phyloP scores from a whole-genome alignment of 2,113 vertebrate genomes.

The Trichomycterus rosablanca region DNA sequence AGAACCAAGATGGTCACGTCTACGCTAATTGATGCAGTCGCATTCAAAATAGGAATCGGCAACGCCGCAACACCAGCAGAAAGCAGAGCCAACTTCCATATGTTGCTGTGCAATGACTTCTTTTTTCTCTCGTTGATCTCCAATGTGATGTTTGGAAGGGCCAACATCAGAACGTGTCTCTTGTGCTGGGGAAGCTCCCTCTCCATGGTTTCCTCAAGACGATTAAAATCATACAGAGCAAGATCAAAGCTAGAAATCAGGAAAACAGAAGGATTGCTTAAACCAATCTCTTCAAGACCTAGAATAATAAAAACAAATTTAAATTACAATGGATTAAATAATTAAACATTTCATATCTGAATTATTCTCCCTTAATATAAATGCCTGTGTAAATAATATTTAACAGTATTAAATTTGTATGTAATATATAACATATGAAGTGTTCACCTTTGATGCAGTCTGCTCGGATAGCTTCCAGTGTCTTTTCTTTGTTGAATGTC shows the following conservation, averaged over 20 bases:
- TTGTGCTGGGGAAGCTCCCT: conserved; percentile 49
- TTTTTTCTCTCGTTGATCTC: conserved; percentile 59
- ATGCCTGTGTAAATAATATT: too few species aligned
- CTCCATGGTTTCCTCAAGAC: conserved; percentile 45
- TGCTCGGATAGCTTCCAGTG: conserved; percentile 27
- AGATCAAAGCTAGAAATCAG: conserved; percentile 43
- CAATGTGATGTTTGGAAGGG: conserved; percentile 56
- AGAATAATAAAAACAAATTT: not conserved
- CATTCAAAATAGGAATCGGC: conserved; percentile 50
- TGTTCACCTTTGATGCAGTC: conserved; percentile 43
- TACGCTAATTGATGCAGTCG: conserved; percentile 45
- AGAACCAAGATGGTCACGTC: conserved; percentile 53
- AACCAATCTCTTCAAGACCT: conserved; percentile 35
- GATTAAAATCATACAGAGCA: conserved; percentile 40
- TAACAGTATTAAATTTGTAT: too few species aligned
- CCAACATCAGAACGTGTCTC: conserved; percentile 38
- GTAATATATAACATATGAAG: too few species aligned
- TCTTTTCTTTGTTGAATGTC: conserved; percentile 29
- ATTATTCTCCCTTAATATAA: too few species aligned
- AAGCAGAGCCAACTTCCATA: conserved; percentile 55
- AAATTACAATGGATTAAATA: too few species aligned
- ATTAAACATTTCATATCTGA: too few species aligned
- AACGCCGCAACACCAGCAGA: conserved; percentile 53
- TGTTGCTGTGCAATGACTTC: conserved; percentile 50
- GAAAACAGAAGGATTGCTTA: conserved; percentile 47